These are phyloP conservation scores for Tachuris rubrigastra DNA, from an alignment of 2,113 vertebrate genomes.

Conservation along the genomic window DNA sequence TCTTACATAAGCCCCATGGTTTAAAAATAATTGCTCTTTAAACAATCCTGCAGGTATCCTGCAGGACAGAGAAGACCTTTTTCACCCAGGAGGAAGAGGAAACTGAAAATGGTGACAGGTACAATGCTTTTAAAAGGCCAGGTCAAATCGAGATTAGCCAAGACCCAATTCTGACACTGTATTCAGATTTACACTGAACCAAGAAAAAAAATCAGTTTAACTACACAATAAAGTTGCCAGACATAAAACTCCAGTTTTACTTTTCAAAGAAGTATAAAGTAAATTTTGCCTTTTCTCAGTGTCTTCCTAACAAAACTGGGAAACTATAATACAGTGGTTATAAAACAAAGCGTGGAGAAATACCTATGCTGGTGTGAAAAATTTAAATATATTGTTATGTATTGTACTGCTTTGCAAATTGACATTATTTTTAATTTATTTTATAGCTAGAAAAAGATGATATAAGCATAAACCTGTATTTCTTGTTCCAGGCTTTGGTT, in stretches of 20 bases:
- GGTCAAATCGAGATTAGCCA: neutral
- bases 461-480: neutral
- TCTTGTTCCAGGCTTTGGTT: neutral
- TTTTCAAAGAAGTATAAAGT: neutral
- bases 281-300: neutral
- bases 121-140: neutral
- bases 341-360: neutral
- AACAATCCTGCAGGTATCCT: neutral
- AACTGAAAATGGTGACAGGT: neutral
- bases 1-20: neutral
- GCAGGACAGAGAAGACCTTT: neutral
- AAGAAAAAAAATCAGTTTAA: neutral
- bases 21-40: neutral
- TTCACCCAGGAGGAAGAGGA: neutral
- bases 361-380: neutral
- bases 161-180: neutral
- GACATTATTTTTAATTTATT: neutral
- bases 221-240: neutral
- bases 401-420: neutral
- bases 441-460: neutral
- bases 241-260: neutral
- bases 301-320: neutral
- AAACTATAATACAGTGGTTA: neutral
- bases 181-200: neutral
- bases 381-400: neutral